Percentiles rank a stretch among this genome's conserved stretches.
These are phyloP conservation scores for Clupea harengus DNA, from an alignment of 2,113 vertebrate genomes.

Conservation along the genomic window DNA sequence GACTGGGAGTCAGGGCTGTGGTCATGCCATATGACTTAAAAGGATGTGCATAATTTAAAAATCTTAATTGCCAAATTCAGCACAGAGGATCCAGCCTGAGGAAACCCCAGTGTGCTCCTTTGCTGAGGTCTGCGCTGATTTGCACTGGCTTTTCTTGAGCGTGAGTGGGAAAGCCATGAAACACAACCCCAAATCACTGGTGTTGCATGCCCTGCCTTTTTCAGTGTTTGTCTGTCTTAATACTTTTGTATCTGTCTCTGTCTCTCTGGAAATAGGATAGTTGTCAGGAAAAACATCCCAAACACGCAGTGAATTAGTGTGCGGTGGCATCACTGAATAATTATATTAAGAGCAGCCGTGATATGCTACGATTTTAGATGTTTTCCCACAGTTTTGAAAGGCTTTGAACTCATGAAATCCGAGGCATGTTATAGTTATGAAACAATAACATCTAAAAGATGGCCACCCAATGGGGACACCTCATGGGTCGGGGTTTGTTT, in stretches of 20 bases:
- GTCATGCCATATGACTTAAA: conserved; percentile 50
- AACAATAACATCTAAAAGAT: conserved; percentile 16
- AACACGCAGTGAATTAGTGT: neutral
- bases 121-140: conserved; percentile 39
- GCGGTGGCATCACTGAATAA: neutral
- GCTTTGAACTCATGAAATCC: conserved; percentile 45
- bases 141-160: conserved; percentile 25
- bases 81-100: conserved; percentile 25
- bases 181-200: neutral
- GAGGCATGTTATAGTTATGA: conserved; percentile 32
- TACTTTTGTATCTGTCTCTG: conserved; percentile 2
- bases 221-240: neutral
- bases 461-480: neutral
- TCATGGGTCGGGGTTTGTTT: neutral
- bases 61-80: conserved; percentile 53
- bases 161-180: conserved; percentile 33
- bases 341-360: neutral
- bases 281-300: neutral
- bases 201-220: neutral
- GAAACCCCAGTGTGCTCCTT: neutral
- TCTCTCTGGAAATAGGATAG: neutral
- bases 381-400: conserved; percentile 30
- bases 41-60: conserved; percentile 61
- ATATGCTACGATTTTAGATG: conserved; percentile 37
- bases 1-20: conserved; percentile 37